Evolutionary conservation across 2,113 vertebrate genomes (phyloP).

Genomic region (Scophthalmus maximus): DNA sequence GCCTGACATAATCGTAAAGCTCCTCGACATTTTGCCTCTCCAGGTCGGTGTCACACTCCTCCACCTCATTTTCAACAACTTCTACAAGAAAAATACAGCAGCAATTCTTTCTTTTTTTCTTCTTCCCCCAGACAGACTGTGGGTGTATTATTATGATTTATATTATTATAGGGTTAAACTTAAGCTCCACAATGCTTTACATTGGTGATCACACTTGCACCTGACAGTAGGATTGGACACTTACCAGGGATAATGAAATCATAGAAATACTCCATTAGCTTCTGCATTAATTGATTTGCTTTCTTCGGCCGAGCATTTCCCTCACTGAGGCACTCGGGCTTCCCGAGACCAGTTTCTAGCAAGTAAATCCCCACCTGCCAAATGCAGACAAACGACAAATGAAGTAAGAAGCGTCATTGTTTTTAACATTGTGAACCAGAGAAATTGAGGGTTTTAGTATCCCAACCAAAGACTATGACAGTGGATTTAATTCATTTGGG

Average conservation of each 20-base stretch:
- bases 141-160: not conserved
- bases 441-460: too few species aligned
- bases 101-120: not conserved
- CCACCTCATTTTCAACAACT: slow-evolving; percentile 87
- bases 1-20: slow-evolving; percentile 93
- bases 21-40: slow-evolving; percentile 97
- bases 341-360: slow-evolving; percentile 89
- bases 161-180: not conserved
- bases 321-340: slow-evolving; percentile 92
- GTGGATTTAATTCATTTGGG: too few species aligned
- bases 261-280: slow-evolving; percentile 93
- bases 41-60: slow-evolving; percentile 90
- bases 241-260: slow-evolving; percentile 92
- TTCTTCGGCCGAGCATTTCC: slow-evolving; percentile 92
- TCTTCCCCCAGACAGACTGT: not conserved
- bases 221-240: not conserved
- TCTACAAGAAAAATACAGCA: slow-evolving; percentile 57
- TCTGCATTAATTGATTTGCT: slow-evolving; percentile 92
- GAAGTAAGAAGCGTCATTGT: not conserved
- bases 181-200: not conserved
- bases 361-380: slow-evolving; percentile 92
- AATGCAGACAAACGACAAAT: slow-evolving; percentile 18
- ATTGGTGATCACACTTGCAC: not conserved
- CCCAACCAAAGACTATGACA: too few species aligned
- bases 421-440: not conserved